A percentile compares a stretch with the other conserved stretches of the same genome.
Evolutionary conservation across 2,888 invertebrate species (phyloP).

Genomic region (Aphidius colemani): DNA sequence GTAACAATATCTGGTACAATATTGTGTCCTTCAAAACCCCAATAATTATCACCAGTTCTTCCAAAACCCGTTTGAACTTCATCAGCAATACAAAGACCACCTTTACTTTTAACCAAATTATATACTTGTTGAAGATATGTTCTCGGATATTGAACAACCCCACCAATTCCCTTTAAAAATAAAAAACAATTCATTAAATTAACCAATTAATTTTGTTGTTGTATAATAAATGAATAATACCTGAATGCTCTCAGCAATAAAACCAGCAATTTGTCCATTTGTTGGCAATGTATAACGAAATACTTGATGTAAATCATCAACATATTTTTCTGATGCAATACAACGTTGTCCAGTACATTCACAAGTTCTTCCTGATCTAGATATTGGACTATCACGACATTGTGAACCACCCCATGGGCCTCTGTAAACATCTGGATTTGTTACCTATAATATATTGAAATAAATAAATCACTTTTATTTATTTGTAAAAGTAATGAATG

Average conservation of each 20-base stretch:
- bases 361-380: conserved; percentile 70
- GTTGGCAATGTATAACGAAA: conserved; percentile 76
- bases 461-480: conserved; percentile 3
- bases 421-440: conserved; percentile 89
- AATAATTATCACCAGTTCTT: conserved; percentile 89
- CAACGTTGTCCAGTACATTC: conserved; percentile 69
- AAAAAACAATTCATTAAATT: conserved; percentile 43
- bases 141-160: conserved; percentile 89
- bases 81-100: conserved; percentile 89
- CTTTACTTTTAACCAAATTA: conserved; percentile 76
- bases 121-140: conserved; percentile 82
- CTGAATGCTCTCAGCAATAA: conserved; percentile 95
- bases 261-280: conserved; percentile 79
- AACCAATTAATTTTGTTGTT: no score
- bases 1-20: conserved; percentile 93
- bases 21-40: conserved; percentile 93
- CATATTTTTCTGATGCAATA: conserved; percentile 77
- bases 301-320: conserved; percentile 80
- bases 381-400: conserved; percentile 86
- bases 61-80: conserved; percentile 99
- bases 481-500: not conserved
- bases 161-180: conserved; percentile 76
- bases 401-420: conserved; percentile 89
- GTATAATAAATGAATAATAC: conserved; percentile 46
- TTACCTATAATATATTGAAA: conserved; percentile 66